Base-by-base conservation (phyloP, 2,113 vertebrate species). In the Eublepharis macularius region DNA sequence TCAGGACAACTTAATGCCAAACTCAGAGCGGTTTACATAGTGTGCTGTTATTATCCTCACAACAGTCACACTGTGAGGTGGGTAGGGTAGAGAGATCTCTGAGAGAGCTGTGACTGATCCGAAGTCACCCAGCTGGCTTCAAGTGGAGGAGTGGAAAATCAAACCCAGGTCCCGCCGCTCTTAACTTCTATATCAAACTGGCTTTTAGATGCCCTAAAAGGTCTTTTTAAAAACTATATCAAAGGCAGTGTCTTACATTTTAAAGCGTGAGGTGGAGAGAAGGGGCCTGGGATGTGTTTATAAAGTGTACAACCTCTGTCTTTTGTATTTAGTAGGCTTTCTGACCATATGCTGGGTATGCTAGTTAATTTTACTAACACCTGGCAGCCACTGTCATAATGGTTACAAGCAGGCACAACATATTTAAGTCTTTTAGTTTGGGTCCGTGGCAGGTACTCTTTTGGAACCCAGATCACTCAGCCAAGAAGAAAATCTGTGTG, bases 361-460 rank as follows among this genome's bases (percentile, higher is more conserved):
- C 54, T 26, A 54, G 34, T 32, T n/a, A 10, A 77, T n/a, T 41
- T 68, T 16, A 32, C 2, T 68, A 69, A 10, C n/a, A 13, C 26
- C 47, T 63, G 17, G 51, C 47, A 80, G 54, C 29, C 43, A 11
- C 39, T 21, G 16, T 24, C 47, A 57, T 13, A 49, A 43, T 41
- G 36, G 24, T n/a, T 66, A 17, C 34, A 6, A 32, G 76, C 68
- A 66, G 41, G 76, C 79, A 69, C 34, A 60, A 78, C 41, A 82
- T 80, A 87, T 72, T n/a, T 86, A 73, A 79, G 69, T 73, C 11
- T 83, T 88, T 85, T 80, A 78, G 8, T 12, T 70, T 86, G 17
- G 68, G n/a, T 6, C 65, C 82, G 32, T 45, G 39, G 69, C 79
- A 87, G 34, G 16, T 74, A 49, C 17, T 81, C 87, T 39, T 65